Conservation (phyloP, 2,888 invertebrate genomes). For the Phragmatobia fuliginosa region DNA sequence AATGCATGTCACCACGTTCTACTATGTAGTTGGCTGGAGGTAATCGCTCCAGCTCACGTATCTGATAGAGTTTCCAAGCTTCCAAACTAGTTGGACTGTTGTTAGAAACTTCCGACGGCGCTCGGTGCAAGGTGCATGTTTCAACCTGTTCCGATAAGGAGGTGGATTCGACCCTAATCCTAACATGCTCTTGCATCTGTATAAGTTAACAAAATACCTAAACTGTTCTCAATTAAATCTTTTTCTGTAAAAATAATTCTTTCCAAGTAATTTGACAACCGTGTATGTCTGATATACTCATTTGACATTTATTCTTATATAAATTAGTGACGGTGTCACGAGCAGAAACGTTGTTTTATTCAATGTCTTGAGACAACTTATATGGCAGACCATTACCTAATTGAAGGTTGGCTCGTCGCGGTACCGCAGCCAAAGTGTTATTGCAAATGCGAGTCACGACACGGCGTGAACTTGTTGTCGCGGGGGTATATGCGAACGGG, state of each 20-base stretch:
- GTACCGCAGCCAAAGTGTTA: slow-evolving; percentile 60
- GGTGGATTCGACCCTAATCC: slow-evolving; percentile 76
- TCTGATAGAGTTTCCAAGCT: slow-evolving; percentile 84
- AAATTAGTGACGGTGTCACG: slow-evolving; percentile 46
- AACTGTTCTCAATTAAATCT: slow-evolving; percentile 75
- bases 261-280: slow-evolving; percentile 19
- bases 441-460: slow-evolving; percentile 78
- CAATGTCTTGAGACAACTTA: slow-evolving; percentile 62
- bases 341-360: slow-evolving; percentile 48
- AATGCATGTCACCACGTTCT: slow-evolving; percentile 53
- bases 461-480: slow-evolving; percentile 73
- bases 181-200: slow-evolving; percentile 65
- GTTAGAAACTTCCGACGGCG: slow-evolving; percentile 78
- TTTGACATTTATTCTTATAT: slow-evolving; percentile 36
- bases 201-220: slow-evolving; percentile 60
- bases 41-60: slow-evolving; percentile 82
- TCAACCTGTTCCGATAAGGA: slow-evolving; percentile 78
- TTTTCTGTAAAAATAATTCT: slow-evolving; percentile 49
- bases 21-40: slow-evolving; percentile 57
- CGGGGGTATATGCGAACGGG: slow-evolving; percentile 34
- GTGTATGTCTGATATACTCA: slow-evolving; percentile 25
- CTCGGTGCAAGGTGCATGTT: slow-evolving; percentile 77
- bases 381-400: slow-evolving; percentile 63
- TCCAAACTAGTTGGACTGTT: slow-evolving; percentile 83
- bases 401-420: slow-evolving; percentile 66